These are phyloP conservation scores for Mamestra configurata DNA, from an alignment of 1,140 invertebrate species.

Conservation along the genomic window DNA sequence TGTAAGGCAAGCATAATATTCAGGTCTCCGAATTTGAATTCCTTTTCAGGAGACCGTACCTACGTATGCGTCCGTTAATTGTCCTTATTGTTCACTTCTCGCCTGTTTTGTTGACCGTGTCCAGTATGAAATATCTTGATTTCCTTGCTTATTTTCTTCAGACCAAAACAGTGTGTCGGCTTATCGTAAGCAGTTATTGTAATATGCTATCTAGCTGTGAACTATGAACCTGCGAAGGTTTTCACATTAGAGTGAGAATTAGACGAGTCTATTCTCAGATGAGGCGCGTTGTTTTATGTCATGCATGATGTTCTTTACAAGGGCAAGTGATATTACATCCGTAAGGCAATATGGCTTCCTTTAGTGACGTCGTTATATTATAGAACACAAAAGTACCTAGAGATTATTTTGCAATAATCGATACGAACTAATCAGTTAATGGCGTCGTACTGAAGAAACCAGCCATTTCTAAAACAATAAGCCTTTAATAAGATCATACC, in stretches of 20 bases:
- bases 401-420: too few species aligned
- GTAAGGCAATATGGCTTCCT: constrained; percentile 10
- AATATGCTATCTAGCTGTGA: constrained; percentile 14
- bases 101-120: neutral
- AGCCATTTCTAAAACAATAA: too few species aligned
- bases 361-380: neutral
- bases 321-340: neutral
- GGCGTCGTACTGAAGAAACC: too few species aligned
- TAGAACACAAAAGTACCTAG: too few species aligned
- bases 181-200: constrained; percentile 3
- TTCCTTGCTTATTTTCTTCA: neutral
- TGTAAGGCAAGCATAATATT: too few species aligned
- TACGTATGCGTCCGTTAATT: too few species aligned
- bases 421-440: too few species aligned
- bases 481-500: too few species aligned
- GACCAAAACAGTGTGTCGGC: neutral
- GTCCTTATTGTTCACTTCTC: neutral
- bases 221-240: constrained; percentile 25
- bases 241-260: constrained; percentile 17
- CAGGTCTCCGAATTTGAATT: too few species aligned
- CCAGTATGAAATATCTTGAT: neutral
- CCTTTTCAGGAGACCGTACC: too few species aligned
- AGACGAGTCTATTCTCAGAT: constrained; percentile 4
- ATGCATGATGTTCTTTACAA: constrained; percentile 10
- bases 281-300: neutral